phyloP scores from a whole-genome alignment of 2,113 vertebrate species.

The Lutjanus erythropterus region DNA sequence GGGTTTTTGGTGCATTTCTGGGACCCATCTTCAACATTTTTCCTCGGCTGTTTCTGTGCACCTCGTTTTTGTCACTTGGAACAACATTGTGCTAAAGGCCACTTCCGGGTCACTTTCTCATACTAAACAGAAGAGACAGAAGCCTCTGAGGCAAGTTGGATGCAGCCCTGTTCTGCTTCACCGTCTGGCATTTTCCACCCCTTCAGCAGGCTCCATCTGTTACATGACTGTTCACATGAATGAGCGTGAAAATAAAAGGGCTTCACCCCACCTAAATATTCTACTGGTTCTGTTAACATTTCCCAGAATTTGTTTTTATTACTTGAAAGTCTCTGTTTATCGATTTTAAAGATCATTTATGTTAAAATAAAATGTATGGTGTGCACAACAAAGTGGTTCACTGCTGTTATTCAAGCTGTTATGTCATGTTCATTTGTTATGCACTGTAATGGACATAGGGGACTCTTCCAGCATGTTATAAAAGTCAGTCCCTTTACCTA shows the following conservation, averaged over 20 bases:
- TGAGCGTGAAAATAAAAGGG: constrained; percentile 39
- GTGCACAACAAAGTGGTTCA: constrained; percentile 18
- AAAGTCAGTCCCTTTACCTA: constrained; percentile 39
- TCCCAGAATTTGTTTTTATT: constrained; percentile 28
- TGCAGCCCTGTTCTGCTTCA: constrained; percentile 1
- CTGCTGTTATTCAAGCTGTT: background rate
- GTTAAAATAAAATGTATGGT: constrained; percentile 68
- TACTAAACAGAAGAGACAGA: background rate
- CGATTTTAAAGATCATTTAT: constrained; percentile 38
- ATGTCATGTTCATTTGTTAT: background rate
- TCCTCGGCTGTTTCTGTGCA: background rate
- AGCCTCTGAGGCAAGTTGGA: constrained; percentile 4
- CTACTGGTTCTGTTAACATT: background rate
- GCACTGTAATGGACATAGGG: background rate
- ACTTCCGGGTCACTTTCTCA: background rate
- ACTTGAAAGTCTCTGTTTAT: constrained; percentile 61
- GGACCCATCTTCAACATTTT: background rate
- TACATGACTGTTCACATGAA: constrained; percentile 27
- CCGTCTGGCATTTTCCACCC: constrained; percentile 23
- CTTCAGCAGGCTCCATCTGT: constrained; percentile 51
- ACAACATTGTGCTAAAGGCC: constrained; percentile 3
- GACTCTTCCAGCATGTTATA: constrained; percentile 29
- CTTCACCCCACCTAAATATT: constrained; percentile 35
- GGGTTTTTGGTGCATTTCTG: background rate
- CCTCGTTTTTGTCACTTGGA: background rate